phyloP scores from a whole-genome alignment of 2,113 vertebrate species.

The Tachysurus fulvidraco region DNA sequence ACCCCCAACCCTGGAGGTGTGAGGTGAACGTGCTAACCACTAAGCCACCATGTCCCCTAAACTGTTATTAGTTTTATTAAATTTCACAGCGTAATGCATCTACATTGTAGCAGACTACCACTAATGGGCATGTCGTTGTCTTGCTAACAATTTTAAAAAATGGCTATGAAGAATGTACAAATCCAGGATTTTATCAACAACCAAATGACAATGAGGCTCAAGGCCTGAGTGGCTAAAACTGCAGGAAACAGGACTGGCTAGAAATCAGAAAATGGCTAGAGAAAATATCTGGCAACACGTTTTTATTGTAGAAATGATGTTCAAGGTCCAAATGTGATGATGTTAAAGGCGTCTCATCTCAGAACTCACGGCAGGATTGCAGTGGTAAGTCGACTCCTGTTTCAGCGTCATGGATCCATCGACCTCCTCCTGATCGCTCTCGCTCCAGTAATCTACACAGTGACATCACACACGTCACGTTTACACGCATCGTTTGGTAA shows the following conservation, averaged over 20 bases:
- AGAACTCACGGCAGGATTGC: constrained; percentile 83
- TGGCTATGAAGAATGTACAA: background rate
- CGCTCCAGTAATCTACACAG: constrained; percentile 89
- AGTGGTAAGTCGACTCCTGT: constrained; percentile 84
- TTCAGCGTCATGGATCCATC: constrained; percentile 88
- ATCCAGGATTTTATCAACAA: too few relatives aligned
- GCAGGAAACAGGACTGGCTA: too few relatives aligned
- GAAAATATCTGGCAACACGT: too few relatives aligned
- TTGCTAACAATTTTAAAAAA: background rate
- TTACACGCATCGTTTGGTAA: background rate
- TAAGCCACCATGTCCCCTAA: too few relatives aligned
- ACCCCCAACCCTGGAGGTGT: too few relatives aligned
- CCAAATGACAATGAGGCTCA: too few relatives aligned
- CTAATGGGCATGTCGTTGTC: background rate
- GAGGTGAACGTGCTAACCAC: too few relatives aligned
- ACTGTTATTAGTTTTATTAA: background rate
- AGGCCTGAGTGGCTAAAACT: too few relatives aligned
- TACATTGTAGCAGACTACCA: background rate
- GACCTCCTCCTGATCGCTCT: constrained; percentile 88
- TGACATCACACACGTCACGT: background rate
- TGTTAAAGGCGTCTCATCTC: background rate
- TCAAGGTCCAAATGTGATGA: background rate
- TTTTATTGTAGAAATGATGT: background rate
- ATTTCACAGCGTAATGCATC: background rate
- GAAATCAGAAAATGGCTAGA: too few relatives aligned